These are phyloP conservation scores for Stomatorhinus walkeri DNA, from an alignment of 2,797 vertebrate species.

Conservation along the genomic window DNA sequence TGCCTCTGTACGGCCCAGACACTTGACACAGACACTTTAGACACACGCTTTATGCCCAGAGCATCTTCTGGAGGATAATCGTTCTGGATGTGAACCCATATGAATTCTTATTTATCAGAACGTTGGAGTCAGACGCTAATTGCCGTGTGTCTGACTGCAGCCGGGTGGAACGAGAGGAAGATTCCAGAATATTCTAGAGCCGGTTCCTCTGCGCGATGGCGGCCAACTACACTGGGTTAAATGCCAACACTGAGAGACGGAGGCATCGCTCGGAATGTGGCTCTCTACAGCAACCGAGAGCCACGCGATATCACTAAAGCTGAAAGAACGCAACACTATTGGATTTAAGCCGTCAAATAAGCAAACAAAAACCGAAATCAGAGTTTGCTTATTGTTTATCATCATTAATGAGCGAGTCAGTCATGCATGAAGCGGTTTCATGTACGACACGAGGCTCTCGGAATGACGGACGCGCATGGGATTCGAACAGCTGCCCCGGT, in stretches of 20 bases:
- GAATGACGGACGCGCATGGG: not conserved
- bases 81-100: not conserved
- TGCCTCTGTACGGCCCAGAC: not conserved
- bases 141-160: not conserved
- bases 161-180: not conserved
- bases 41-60: not conserved
- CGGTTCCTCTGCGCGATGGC: not conserved
- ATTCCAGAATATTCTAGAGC: not conserved
- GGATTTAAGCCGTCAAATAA: not conserved
- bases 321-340: not conserved
- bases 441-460: not conserved
- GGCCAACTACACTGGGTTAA: not conserved
- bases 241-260: not conserved
- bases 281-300: not conserved
- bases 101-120: not conserved
- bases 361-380: not conserved
- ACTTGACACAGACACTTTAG: not conserved
- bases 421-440: not conserved
- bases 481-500: not conserved
- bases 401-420: not conserved
- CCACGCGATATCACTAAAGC: not conserved
- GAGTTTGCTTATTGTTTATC: not conserved
- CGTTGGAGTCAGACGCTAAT: not conserved
- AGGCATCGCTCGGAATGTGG: not conserved
- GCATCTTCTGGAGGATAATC: not conserved